Evolutionary conservation across 2,113 vertebrate genomes (phyloP).

Genomic region (Trogon surrucura): DNA sequence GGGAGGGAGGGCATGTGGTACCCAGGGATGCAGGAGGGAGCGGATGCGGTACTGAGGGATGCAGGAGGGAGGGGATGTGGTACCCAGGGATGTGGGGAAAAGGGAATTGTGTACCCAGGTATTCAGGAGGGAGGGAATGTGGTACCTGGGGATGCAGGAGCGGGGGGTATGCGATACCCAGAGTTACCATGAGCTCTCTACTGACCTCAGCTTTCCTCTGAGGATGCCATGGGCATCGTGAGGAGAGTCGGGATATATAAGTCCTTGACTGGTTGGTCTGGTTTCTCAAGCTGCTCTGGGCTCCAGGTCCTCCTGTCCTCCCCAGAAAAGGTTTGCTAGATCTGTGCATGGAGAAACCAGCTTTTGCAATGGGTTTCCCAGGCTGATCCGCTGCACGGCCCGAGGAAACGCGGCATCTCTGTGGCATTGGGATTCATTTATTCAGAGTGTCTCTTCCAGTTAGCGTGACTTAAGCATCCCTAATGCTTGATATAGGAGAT

Average conservation of each 20-base stretch:
- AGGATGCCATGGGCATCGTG: neutral
- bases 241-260: neutral
- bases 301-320: neutral
- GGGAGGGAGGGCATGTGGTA: neutral
- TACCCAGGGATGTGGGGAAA: too few relatives aligned
- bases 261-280: neutral
- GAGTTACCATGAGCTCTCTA: neutral
- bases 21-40: neutral
- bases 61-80: neutral
- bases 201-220: neutral
- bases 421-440: neutral
- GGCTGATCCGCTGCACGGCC: neutral
- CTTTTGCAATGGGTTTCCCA: neutral
- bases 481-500: neutral
- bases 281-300: fast-evolving
- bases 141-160: too few relatives aligned
- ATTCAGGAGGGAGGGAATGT: too few relatives aligned
- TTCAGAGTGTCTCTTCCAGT: neutral
- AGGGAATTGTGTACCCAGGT: too few relatives aligned
- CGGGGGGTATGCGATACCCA: too few relatives aligned
- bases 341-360: neutral
- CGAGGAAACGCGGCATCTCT: fast-evolving
- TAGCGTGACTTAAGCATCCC: neutral
- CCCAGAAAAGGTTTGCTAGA: neutral
- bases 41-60: neutral